A percentile compares a stretch with the other conserved stretches of the same genome.
Evolutionary conservation across 1,140 invertebrate species (phyloP).

Genomic region (Drosophila sucinea): DNA sequence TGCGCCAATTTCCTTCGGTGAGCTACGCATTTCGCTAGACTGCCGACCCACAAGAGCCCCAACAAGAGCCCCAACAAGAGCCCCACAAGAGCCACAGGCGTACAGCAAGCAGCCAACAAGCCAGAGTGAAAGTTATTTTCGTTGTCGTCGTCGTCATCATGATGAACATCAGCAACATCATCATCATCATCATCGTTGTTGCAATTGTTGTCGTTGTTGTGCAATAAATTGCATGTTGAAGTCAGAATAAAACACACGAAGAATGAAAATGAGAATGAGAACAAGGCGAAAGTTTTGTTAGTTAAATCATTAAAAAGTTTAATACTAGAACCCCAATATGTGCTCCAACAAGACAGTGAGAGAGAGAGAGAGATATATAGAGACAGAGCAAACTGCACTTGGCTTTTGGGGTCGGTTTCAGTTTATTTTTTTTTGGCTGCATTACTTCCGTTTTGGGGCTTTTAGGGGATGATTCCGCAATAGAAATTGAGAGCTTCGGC

Average conservation of each 20-base stretch:
- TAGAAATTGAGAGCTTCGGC: neutral
- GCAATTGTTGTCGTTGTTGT: conserved; percentile 47
- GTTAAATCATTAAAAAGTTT: conserved; percentile 83
- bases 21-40: conserved; percentile 83
- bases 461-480: neutral
- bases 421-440: conserved; percentile 20
- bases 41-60: conserved; percentile 31
- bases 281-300: conserved; percentile 76
- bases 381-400: neutral
- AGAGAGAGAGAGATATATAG: neutral
- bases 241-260: conserved; percentile 24
- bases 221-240: conserved; percentile 77
- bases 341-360: no score
- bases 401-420: neutral
- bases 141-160: conserved; percentile 23
- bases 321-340: conserved; percentile 62
- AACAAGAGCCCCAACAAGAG: neutral
- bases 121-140: conserved; percentile 69
- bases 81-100: neutral
- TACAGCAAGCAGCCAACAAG: neutral
- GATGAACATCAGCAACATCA: conserved; percentile 24
- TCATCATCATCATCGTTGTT: conserved; percentile 31
- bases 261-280: conserved; percentile 26
- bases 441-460: conserved; percentile 32
- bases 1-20: conserved; percentile 83